phyloP scores from a whole-genome alignment of 2,888 invertebrate species.

The Acleris holmiana region DNA sequence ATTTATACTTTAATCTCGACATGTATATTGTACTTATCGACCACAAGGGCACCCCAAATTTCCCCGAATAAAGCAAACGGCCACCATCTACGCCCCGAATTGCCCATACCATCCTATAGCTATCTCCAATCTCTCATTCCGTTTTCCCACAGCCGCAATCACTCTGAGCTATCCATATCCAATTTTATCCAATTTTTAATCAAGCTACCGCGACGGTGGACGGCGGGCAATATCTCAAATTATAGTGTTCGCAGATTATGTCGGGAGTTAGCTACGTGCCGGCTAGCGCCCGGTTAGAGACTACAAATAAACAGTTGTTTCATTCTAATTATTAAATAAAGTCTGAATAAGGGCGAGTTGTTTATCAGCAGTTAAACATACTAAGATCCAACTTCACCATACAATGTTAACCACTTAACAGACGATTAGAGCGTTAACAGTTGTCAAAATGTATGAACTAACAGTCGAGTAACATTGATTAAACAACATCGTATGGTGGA shows the following conservation, averaged over 20 bases:
- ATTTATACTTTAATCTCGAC: too few relatives aligned
- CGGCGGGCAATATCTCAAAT: constrained; percentile 77
- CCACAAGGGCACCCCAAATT: not conserved
- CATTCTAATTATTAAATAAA: not conserved
- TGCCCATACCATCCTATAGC: not conserved
- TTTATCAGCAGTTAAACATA: too few relatives aligned
- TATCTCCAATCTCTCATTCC: constrained; percentile 15
- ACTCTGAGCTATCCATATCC: constrained; percentile 59
- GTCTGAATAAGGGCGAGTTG: too few relatives aligned
- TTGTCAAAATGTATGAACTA: too few relatives aligned
- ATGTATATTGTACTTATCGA: too few relatives aligned
- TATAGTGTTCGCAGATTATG: constrained; percentile 77
- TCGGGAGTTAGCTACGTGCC: constrained; percentile 66
- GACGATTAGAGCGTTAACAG: too few relatives aligned
- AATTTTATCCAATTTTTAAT: constrained; percentile 77
- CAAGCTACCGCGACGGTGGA: constrained; percentile 69
- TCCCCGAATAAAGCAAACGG: not conserved
- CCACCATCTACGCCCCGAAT: not conserved
- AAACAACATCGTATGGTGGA: too few relatives aligned
- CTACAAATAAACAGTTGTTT: constrained; percentile 20
- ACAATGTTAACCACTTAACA: too few relatives aligned
- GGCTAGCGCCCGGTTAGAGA: constrained; percentile 39
- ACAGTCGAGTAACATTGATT: too few relatives aligned
- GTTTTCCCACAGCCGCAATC: constrained; percentile 39
- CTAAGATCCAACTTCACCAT: too few relatives aligned